These are phyloP conservation scores for Spea bombifrons DNA, from an alignment of 2,113 vertebrate species.

Conservation along the genomic window DNA sequence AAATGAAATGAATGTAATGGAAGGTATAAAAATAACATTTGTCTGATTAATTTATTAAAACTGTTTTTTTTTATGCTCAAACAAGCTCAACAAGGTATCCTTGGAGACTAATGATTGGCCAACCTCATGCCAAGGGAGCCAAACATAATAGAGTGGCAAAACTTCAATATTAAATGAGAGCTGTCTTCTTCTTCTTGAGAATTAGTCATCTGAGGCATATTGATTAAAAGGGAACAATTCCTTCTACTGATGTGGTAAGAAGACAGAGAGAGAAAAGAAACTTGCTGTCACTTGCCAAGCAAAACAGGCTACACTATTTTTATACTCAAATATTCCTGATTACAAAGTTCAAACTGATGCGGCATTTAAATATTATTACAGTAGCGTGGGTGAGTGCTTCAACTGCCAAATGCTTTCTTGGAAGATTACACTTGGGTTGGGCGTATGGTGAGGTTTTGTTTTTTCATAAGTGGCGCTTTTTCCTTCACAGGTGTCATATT, in stretches of 20 bases:
- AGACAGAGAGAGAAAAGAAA: constrained; percentile 13
- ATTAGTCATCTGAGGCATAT: constrained; percentile 43
- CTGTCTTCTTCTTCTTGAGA: neutral
- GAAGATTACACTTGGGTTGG: constrained; percentile 27
- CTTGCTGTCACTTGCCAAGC: constrained; percentile 24
- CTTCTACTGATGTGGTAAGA: constrained; percentile 34
- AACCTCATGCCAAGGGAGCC: constrained; percentile 15
- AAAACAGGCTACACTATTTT: constrained; percentile 40
- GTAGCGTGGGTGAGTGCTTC: constrained; percentile 37
- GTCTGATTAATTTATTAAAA: constrained; percentile 21
- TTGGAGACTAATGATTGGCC: constrained; percentile 25
- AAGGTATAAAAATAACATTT: constrained; percentile 31
- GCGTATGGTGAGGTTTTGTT: constrained; percentile 12
- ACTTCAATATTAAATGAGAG: constrained; percentile 25
- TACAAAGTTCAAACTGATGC: constrained; percentile 44
- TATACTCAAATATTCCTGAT: constrained; percentile 42
- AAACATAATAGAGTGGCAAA: constrained; percentile 23
- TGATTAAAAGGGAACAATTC: constrained; percentile 42
- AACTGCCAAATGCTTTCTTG: constrained; percentile 32
- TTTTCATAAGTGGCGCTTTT: neutral
- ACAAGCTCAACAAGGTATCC: constrained; percentile 20
- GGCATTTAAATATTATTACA: constrained; percentile 47
- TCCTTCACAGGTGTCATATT: neutral
- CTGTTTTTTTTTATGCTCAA: neutral
- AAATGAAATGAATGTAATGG: neutral